These are phyloP conservation scores for Acanthurus leucopareius DNA, from an alignment of 2,797 vertebrate genomes.

Conservation along the genomic window DNA sequence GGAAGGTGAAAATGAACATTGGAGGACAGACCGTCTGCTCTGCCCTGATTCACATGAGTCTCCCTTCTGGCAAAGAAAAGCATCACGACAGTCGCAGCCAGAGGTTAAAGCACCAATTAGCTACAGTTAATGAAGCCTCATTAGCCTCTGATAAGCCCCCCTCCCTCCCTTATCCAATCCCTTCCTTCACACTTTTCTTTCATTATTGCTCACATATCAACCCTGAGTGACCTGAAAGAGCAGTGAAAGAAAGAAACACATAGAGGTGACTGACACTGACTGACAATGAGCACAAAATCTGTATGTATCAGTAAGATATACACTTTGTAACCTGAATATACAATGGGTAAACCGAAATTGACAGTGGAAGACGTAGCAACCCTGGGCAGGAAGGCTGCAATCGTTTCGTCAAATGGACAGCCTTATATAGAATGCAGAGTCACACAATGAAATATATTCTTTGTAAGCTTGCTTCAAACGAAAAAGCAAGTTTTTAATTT, in stretches of 20 bases:
- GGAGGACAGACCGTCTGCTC: slow-evolving; percentile 48
- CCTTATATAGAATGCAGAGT: not conserved
- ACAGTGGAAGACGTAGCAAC: not conserved
- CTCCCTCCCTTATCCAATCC: slow-evolving; percentile 20
- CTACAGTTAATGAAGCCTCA: slow-evolving; percentile 78
- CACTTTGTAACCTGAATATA: too few relatives aligned
- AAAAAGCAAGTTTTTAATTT: not conserved
- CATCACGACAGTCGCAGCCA: slow-evolving; percentile 64
- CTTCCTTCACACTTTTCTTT: slow-evolving; percentile 35
- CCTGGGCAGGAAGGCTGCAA: not conserved
- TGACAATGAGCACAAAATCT: slow-evolving; percentile 7
- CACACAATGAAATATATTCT: not conserved
- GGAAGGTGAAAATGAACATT: slow-evolving; percentile 48
- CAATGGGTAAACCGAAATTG: not conserved
- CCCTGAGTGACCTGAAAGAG: slow-evolving; percentile 31
- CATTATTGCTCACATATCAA: slow-evolving; percentile 41
- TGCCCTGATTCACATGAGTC: slow-evolving; percentile 60
- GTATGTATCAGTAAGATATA: not conserved
- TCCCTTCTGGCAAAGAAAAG: slow-evolving; percentile 61
- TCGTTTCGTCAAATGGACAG: not conserved
- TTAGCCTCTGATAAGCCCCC: slow-evolving; percentile 66
- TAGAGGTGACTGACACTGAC: slow-evolving; percentile 5
- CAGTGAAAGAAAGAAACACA: slow-evolving; percentile 3
- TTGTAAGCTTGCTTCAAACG: not conserved
- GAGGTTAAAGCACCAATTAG: slow-evolving; percentile 83